Base-by-base conservation (phyloP, 2,888 invertebrate species). In the Mimumesa dahlbomi region DNA sequence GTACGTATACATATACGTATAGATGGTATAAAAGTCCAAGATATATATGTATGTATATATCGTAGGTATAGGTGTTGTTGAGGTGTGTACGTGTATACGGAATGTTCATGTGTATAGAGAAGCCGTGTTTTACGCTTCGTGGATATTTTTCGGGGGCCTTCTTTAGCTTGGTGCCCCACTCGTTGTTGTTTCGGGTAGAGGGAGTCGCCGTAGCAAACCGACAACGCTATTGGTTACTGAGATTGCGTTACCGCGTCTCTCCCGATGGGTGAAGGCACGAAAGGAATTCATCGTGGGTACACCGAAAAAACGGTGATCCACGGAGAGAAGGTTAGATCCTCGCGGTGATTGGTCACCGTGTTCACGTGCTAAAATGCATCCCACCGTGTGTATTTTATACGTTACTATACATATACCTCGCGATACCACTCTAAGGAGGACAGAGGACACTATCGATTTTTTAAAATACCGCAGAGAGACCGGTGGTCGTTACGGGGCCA, bases 141-240 rank as follows among this genome's bases (percentile, higher is more conserved):
- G 64, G 77, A 64, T 75, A 79, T 73, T 73, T 81, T 74, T 40
- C n/a, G n/a, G n/a, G 73, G 73, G 63, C 42, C 73, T 73, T 49
- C 61, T 21, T 66, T 36, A 31, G 45, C 59, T 64, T 11, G 50
- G 49, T 53, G 65, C 49, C 46, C 73, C 65, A 46, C 34, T 49
- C 29, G 36, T 9, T 2, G 0, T n/a, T n/a, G n/a, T n/a, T 0
- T 21, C 25, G 16, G 29, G 57, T 50, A 31, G 77, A 66, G 52
- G 49, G 59, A 62, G 43, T 34, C 46, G 34, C 9, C 61, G 52
- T 42, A 43, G 22, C 62, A 18, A 3, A 40, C 68, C 65, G 70
- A 67, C 75, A 71, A 75, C 65, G 79, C 77, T 79, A 79, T 79
- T 79, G 77, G 74, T 79, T 79, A 79, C 76, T 19, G 49, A 57